These are phyloP conservation scores for Willowsia nigromaculata DNA, from an alignment of 2,888 invertebrate species.

Conservation along the genomic window DNA sequence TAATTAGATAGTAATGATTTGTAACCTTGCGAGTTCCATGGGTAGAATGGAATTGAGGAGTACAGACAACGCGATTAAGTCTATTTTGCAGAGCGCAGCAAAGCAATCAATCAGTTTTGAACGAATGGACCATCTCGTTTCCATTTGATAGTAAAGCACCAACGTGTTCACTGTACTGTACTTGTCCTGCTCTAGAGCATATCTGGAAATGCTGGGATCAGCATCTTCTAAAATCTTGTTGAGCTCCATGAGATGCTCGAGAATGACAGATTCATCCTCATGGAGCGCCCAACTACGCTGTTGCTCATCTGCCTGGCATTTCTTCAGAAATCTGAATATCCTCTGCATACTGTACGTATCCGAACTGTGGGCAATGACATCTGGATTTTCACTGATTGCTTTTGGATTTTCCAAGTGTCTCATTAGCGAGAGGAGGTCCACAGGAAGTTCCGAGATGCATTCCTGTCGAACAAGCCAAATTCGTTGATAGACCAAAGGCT, in stretches of 20 bases:
- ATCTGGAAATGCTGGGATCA: slow-evolving; percentile 91
- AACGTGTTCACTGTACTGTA: slow-evolving; percentile 91
- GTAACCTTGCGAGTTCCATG: slow-evolving; percentile 91
- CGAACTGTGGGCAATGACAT: slow-evolving; percentile 86
- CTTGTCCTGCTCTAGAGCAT: slow-evolving; percentile 90
- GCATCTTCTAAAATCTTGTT: slow-evolving; percentile 85
- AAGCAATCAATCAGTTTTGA: slow-evolving; percentile 91
- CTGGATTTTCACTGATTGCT: slow-evolving; percentile 75
- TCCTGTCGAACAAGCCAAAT: slow-evolving; percentile 48
- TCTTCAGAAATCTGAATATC: slow-evolving; percentile 90
- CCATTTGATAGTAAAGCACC: slow-evolving; percentile 98
- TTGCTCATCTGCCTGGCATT: slow-evolving; percentile 96
- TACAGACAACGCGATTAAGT: slow-evolving; percentile 89
- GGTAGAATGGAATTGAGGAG: slow-evolving; percentile 93
- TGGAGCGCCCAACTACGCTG: slow-evolving; percentile 97
- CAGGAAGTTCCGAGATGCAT: slow-evolving; percentile 57
- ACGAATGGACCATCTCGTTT: slow-evolving; percentile 91
- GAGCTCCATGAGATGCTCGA: slow-evolving; percentile 86
- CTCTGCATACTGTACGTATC: slow-evolving; percentile 91
- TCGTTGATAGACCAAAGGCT: no score
- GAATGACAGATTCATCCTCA: slow-evolving; percentile 94
- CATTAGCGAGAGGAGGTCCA: slow-evolving; percentile 63
- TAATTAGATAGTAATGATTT: no score
- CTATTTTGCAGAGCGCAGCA: slow-evolving; percentile 92
- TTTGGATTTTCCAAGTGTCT: slow-evolving; percentile 75